Percentiles rank a stretch among this genome's conserved stretches.
phyloP scores from a whole-genome alignment of 2,888 invertebrate species.

The Monoplex corrugatus region DNA sequence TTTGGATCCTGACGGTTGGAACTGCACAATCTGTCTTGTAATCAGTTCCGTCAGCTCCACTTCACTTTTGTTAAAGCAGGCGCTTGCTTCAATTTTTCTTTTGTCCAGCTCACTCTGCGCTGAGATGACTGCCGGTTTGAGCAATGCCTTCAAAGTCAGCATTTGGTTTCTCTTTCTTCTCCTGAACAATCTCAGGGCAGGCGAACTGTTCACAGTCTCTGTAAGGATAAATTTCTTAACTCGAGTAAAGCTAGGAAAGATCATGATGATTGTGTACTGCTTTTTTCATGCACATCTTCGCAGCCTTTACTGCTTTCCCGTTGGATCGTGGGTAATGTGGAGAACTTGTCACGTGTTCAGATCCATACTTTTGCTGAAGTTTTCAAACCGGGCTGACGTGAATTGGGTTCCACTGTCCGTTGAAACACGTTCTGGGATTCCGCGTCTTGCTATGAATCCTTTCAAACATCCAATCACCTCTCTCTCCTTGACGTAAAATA shows the following conservation, averaged over 20 bases:
- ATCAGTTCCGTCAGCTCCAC: constrained; percentile 3
- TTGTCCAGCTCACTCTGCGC: background rate
- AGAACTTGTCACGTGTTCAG: background rate
- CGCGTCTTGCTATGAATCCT: background rate
- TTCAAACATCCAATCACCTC: background rate
- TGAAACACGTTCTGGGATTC: constrained; percentile 10
- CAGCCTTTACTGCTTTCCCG: background rate
- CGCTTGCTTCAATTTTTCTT: background rate
- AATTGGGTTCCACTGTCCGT: background rate
- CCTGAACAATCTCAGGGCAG: background rate
- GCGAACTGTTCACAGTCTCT: constrained; percentile 21
- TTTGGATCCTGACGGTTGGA: constrained; percentile 1
- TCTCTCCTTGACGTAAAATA: no score
- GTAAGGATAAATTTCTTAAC: background rate
- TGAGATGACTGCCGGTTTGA: background rate
- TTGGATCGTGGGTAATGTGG: constrained; percentile 1
- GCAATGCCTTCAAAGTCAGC: background rate
- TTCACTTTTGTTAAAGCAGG: background rate
- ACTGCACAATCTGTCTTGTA: constrained; percentile 6
- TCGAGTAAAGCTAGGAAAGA: background rate
- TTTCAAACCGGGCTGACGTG: background rate
- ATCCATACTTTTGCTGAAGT: constrained; percentile 11
- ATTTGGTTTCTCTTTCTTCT: background rate
- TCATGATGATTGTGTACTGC: constrained; percentile 18
- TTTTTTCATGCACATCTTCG: constrained; percentile 10